A percentile compares a stretch with the other conserved stretches of the same genome.
Evolutionary conservation across 1,140 invertebrate genomes (phyloP).

Genomic region (Tetramorium simillimum): DNA sequence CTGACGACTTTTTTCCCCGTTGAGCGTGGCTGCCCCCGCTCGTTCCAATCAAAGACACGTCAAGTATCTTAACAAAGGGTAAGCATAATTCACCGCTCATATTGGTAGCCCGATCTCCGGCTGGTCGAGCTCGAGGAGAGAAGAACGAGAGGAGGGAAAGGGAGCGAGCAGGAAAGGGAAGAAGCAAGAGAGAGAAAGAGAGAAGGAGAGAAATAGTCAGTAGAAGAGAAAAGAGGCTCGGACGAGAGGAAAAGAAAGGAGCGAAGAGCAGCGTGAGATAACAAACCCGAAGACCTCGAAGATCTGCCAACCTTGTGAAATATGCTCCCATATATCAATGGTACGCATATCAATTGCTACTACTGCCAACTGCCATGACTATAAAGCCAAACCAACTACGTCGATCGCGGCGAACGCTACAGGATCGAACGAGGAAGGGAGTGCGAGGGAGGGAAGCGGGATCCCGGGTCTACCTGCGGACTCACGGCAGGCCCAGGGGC

Average conservation of each 20-base stretch:
- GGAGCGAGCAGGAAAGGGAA: not conserved
- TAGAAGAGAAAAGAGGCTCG: not conserved
- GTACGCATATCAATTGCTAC: slow-evolving; percentile 77
- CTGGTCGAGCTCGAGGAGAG: slow-evolving; percentile 23
- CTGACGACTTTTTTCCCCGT: slow-evolving; percentile 1
- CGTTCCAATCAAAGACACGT: slow-evolving; percentile 75
- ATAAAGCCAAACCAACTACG: slow-evolving; percentile 70
- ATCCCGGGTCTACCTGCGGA: slow-evolving; percentile 1
- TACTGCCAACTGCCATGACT: slow-evolving; percentile 76
- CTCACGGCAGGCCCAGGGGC: slow-evolving; percentile 37
- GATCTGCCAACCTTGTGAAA: slow-evolving; percentile 75
- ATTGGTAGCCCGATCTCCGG: slow-evolving; percentile 71
- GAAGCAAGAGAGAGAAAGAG: not conserved
- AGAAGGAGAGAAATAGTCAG: not conserved
- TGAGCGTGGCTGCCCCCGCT: slow-evolving; percentile 35
- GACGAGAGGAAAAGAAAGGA: slow-evolving; percentile 4
- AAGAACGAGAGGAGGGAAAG: not conserved
- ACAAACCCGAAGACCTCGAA: slow-evolving; percentile 67
- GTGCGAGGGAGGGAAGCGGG: not conserved
- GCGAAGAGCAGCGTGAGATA: slow-evolving; percentile 58
- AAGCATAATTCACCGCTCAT: slow-evolving; percentile 71
- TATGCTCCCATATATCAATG: slow-evolving; percentile 76
- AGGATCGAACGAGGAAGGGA: slow-evolving; percentile 41
- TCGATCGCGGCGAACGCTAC: slow-evolving; percentile 44
- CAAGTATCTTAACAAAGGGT: slow-evolving; percentile 72